Percentiles rank a stretch among this genome's conserved stretches.
These are phyloP conservation scores for Podarcis lilfordi DNA, from an alignment of 2,797 vertebrate genomes.

Conservation along the genomic window DNA sequence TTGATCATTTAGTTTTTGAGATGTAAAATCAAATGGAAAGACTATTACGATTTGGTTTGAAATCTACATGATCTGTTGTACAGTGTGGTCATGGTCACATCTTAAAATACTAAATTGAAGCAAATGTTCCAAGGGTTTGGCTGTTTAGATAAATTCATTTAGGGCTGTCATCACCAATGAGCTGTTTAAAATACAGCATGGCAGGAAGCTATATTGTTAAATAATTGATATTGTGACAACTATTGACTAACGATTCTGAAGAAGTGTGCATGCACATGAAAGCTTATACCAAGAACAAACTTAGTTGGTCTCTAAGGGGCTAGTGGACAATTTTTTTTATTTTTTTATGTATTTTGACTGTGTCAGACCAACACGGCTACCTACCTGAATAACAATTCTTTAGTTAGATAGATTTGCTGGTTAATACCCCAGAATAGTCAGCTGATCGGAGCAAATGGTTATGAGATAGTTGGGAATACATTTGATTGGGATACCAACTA, in stretches of 20 bases:
- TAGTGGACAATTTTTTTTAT: no score
- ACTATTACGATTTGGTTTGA: neutral
- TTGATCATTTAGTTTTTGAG: neutral
- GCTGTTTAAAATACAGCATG: neutral
- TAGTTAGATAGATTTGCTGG: no score
- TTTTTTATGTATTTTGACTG: no score
- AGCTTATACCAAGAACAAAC: neutral
- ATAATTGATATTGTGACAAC: neutral
- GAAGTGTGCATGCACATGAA: no score
- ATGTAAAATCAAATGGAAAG: neutral
- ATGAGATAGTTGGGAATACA: neutral
- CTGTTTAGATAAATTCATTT: neutral
- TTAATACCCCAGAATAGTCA: neutral
- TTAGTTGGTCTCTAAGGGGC: no score
- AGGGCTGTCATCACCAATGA: neutral
- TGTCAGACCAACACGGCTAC: no score
- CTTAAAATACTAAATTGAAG: constrained; percentile 3
- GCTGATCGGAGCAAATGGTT: neutral
- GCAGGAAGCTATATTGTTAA: constrained; percentile 3
- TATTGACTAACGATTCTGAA: neutral
- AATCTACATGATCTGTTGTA: neutral
- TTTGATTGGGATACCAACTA: neutral
- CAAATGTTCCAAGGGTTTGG: neutral
- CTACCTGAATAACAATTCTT: no score
- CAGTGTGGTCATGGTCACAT: neutral